Base-by-base conservation (phyloP, 1,140 invertebrate genomes). In the Aphaenogaster floridana region DNA sequence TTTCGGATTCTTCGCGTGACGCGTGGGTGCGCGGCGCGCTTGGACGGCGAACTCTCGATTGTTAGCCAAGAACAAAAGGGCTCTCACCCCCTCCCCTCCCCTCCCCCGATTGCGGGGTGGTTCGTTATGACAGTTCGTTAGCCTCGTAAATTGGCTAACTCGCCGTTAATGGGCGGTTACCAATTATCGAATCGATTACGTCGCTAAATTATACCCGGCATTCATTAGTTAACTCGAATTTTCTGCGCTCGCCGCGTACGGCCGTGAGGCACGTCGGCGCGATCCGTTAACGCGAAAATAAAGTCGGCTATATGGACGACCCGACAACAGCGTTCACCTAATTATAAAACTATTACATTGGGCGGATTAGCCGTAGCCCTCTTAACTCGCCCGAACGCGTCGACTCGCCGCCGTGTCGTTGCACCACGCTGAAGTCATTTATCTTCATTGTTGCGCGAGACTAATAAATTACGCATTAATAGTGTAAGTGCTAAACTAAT, bases 121-220 rank as follows among this genome's bases (percentile, higher is more conserved):
- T 91, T 91, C 89, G 87, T 91, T 91, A 91, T 91, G 90, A 90
- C 90, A 90, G 89, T 91, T 91, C 89, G 90, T 91, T 91, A 88
- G 83, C 78, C 80, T 52, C 71, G 89, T 83, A 91, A 91, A 91
- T 91, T 91, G 90, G 80, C 72, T 79, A 87, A 88, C 87, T 76
- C 59, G 48, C 57, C 89, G 90, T 90, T 91, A 91, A 88, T 90
- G 90, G 90, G 71, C 78, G 83, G 89, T 86, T 78, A 85, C 83
- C 89, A 91, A 91, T 91, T 91, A 88, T 91, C 90, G 87, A 88
- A 84, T 88, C 90, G 89, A 90, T 91, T 90, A 90, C 89, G 69
- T 81, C 79, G 88, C 50, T 85, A 78, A 90, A 90, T 90, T 90
- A 90, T 90, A 48, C 21, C 88, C 59, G 79, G 72, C 72, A 88